These are phyloP conservation scores for Heterochromis multidens DNA, from an alignment of 2,113 vertebrate genomes.

Conservation along the genomic window DNA sequence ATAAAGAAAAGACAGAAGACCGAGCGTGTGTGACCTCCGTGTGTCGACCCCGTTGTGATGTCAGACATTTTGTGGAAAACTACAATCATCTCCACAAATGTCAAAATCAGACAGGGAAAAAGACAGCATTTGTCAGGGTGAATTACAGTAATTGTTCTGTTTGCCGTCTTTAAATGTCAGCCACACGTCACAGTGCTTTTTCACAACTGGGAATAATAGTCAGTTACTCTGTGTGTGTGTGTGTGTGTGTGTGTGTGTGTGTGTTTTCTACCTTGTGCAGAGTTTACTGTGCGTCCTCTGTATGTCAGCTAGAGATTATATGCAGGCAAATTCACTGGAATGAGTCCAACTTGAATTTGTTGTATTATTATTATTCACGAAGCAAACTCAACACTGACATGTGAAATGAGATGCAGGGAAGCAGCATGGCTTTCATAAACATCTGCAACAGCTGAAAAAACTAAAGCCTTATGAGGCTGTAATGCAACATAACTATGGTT, in stretches of 20 bases:
- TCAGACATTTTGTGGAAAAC: neutral
- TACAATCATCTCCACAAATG: neutral
- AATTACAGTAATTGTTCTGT: slow-evolving; percentile 13
- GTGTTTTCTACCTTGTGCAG: neutral
- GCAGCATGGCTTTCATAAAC: neutral
- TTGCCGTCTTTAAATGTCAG: slow-evolving; percentile 29
- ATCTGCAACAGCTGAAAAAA: neutral
- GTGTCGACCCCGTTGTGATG: neutral
- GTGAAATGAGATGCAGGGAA: neutral
- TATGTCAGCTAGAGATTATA: neutral
- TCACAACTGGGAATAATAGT: neutral
- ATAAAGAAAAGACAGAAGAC: neutral
- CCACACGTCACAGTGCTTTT: neutral
- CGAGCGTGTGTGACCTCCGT: neutral
- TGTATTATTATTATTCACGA: neutral
- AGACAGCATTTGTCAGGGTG: neutral
- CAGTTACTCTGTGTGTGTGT: neutral
- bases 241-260: neutral
- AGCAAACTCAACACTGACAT: neutral
- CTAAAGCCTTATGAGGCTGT: accelerated
- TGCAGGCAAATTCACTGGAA: neutral
- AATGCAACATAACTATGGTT: too few relatives aligned
- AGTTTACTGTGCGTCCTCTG: neutral
- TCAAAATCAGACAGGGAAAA: neutral
- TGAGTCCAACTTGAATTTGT: neutral